These are phyloP conservation scores for Drosophila baimaii DNA, from an alignment of 1,140 invertebrate species.

Conservation along the genomic window DNA sequence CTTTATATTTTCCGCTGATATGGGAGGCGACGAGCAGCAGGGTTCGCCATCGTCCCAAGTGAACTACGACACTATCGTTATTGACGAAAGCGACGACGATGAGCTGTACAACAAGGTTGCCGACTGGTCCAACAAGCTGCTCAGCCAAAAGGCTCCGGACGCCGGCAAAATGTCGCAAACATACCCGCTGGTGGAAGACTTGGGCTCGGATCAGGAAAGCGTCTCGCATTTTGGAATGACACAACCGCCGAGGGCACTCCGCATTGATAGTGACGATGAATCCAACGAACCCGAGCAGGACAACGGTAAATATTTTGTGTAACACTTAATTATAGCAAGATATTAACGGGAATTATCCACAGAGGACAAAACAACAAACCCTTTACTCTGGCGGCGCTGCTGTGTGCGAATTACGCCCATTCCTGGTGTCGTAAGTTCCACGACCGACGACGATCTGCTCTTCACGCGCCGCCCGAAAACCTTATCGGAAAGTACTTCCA, in stretches of 20 bases:
- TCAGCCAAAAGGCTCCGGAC: conserved; percentile 52
- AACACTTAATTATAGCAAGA: not conserved
- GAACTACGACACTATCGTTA: conserved; percentile 47
- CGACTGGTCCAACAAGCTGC: conserved; percentile 70
- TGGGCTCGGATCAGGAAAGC: conserved; percentile 2
- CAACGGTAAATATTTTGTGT: no score
- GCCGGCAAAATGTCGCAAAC: conserved; percentile 38
- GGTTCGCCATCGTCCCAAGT: conserved; percentile 7
- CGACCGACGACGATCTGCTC: no score
- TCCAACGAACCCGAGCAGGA: not conserved
- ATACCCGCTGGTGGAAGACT: conserved; percentile 29
- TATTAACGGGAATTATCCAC: no score
- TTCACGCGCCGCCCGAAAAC: not conserved
- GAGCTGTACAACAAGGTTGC: conserved; percentile 63
- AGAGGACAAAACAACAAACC: not conserved
- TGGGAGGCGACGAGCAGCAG: not conserved
- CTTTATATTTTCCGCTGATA: not conserved
- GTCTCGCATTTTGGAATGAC: not conserved
- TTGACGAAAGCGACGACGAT: conserved; percentile 57
- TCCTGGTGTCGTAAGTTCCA: no score
- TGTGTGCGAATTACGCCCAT: not conserved
- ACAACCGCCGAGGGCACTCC: not conserved
- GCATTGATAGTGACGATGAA: conserved; percentile 29
- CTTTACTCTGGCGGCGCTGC: not conserved
- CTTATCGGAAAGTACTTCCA: not conserved